These are phyloP conservation scores for Alloscopus bannaensis DNA, from an alignment of 2,888 invertebrate species.

Conservation along the genomic window DNA sequence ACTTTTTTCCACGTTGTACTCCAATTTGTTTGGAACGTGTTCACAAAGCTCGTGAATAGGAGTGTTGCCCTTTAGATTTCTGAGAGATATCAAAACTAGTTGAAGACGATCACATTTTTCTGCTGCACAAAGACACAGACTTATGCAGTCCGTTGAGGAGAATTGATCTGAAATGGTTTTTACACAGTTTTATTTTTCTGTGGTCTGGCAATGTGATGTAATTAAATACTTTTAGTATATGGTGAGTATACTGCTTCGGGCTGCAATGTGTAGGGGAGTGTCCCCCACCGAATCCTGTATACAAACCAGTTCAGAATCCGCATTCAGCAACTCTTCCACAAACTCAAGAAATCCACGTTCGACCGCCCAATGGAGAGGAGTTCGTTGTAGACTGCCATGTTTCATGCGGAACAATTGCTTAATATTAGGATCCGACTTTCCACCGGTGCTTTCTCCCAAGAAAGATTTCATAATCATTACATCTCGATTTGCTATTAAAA, in stretches of 20 bases:
- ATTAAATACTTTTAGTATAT: too few species aligned
- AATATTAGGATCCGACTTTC: too few species aligned
- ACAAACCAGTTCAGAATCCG: constrained; percentile 3
- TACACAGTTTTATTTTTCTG: too few species aligned
- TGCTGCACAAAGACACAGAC: neutral
- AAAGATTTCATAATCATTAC: too few species aligned
- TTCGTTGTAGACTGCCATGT: neutral
- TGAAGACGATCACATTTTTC: neutral
- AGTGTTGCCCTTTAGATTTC: constrained; percentile 9
- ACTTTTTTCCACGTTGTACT: neutral
- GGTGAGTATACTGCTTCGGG: constrained; percentile 33
- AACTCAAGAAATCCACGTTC: constrained; percentile 20
- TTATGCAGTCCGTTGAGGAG: constrained; percentile 10
- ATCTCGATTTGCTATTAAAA: too few species aligned
- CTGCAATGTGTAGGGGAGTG: constrained; percentile 24
- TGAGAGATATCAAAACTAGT: neutral
- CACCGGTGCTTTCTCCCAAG: too few species aligned
- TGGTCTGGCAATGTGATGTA: too few species aligned
- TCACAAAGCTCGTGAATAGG: constrained; percentile 27
- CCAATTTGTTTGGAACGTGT: constrained; percentile 30
- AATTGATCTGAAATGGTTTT: too few species aligned
- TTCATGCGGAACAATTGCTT: constrained; percentile 16
- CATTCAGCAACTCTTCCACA: constrained; percentile 3
- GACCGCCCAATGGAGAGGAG: constrained; percentile 32
- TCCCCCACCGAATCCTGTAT: constrained; percentile 9